Percentiles rank a stretch among this genome's conserved stretches.
phyloP scores from a whole-genome alignment of 2,797 vertebrate genomes.

The Odontamblyopus rebecca region DNA sequence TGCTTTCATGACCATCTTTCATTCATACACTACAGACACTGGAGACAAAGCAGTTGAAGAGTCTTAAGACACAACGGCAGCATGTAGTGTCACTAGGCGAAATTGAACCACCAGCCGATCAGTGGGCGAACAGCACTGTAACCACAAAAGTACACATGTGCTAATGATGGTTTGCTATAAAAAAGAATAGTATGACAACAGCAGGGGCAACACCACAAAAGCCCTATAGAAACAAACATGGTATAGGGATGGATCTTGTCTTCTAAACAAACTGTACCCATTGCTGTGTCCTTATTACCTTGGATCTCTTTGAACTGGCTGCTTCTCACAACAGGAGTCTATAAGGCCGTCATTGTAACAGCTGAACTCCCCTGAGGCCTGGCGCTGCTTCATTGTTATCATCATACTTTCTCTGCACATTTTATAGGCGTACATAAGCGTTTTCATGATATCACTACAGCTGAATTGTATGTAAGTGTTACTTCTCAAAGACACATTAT shows the following conservation, averaged over 20 bases:
- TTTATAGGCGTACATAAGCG: neutral
- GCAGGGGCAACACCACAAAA: neutral
- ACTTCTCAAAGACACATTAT: neutral
- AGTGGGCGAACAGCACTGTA: neutral
- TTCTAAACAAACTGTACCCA: neutral
- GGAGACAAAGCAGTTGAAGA: no score
- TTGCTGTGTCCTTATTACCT: slow-evolving; percentile 3
- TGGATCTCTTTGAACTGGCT: neutral
- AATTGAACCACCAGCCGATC: no score
- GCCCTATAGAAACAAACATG: neutral
- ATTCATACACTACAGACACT: no score
- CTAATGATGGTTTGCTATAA: neutral
- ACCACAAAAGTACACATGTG: neutral
- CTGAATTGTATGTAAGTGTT: neutral
- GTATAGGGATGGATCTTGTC: slow-evolving; percentile 12
- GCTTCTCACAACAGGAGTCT: slow-evolving; percentile 1
- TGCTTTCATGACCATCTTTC: no score
- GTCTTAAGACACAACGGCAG: no score
- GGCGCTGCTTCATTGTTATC: neutral
- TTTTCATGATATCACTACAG: neutral
- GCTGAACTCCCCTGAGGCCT: neutral
- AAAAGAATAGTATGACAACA: neutral
- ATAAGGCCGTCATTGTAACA: slow-evolving; percentile 6
- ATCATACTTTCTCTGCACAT: neutral
- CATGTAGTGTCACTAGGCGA: no score